Conservation (phyloP, 2,888 invertebrate genomes). For the Rhodophaea formosa region DNA sequence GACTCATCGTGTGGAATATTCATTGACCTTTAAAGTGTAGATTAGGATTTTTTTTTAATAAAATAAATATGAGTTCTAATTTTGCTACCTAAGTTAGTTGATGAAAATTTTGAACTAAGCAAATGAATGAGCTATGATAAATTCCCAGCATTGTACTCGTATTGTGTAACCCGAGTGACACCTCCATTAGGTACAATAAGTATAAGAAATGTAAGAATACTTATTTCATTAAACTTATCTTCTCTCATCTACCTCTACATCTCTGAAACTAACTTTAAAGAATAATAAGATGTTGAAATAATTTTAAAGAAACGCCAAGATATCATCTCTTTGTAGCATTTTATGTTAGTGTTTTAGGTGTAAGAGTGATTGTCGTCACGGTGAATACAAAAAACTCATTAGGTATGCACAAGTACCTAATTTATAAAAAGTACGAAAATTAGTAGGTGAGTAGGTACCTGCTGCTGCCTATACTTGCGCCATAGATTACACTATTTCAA, state of each 20-base stretch:
- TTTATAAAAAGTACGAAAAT: too few species aligned
- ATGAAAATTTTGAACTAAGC: not conserved
- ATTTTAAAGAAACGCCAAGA: not conserved
- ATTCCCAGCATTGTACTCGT: not conserved
- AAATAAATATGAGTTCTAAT: too few species aligned
- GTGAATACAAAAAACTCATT: too few species aligned
- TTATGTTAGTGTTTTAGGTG: too few species aligned
- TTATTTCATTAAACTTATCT: not conserved
- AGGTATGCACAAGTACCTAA: too few species aligned
- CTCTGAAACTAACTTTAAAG: not conserved
- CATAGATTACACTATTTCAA: not conserved
- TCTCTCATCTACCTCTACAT: not conserved
- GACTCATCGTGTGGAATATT: not conserved
- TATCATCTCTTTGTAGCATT: not conserved
- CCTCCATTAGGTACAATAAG: not conserved
- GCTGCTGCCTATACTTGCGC: not conserved
- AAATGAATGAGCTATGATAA: not conserved
- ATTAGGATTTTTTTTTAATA: too few species aligned
- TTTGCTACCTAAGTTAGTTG: too few species aligned
- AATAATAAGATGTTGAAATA: not conserved
- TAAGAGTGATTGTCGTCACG: too few species aligned
- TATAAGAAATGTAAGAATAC: not conserved
- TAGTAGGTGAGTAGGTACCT: too few species aligned
- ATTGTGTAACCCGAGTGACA: not conserved
- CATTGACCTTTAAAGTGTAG: not conserved